These are phyloP conservation scores for Pogonus chalceus DNA, from an alignment of 1,140 invertebrate genomes.

Conservation along the genomic window DNA sequence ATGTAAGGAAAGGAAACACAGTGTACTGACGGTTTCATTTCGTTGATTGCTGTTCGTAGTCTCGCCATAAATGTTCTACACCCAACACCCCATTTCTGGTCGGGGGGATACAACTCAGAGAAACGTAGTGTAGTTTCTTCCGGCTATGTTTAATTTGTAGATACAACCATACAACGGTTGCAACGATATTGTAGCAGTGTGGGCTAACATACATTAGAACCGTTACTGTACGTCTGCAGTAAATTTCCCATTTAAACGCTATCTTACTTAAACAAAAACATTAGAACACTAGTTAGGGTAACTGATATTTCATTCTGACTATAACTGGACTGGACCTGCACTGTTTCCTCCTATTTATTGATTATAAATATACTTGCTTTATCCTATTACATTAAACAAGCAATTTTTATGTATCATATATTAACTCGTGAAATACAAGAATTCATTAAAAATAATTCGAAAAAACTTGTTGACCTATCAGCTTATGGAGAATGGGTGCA, in stretches of 20 bases:
- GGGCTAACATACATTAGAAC: neutral
- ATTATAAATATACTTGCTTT: neutral
- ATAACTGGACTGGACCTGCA: neutral
- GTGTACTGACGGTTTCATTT: neutral
- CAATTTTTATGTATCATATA: no score
- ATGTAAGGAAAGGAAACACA: neutral
- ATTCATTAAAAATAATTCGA: no score
- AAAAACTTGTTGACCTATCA: no score
- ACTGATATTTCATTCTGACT: neutral
- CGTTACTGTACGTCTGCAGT: neutral
- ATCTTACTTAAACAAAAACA: slow-evolving; percentile 6
- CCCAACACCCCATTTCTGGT: neutral
- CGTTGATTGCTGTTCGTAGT: neutral
- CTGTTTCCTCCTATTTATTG: neutral
- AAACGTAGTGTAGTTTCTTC: neutral
- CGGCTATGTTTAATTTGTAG: neutral
- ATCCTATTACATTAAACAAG: no score
- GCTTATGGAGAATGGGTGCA: no score
- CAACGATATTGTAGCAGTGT: neutral
- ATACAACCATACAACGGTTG: neutral
- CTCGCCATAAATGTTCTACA: neutral
- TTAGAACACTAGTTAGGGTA: neutral
- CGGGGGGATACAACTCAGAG: neutral
- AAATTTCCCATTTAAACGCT: slow-evolving; percentile 3
- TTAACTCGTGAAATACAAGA: no score